Conservation (phyloP, 2,888 invertebrate genomes). For the Nomada ruficornis region DNA sequence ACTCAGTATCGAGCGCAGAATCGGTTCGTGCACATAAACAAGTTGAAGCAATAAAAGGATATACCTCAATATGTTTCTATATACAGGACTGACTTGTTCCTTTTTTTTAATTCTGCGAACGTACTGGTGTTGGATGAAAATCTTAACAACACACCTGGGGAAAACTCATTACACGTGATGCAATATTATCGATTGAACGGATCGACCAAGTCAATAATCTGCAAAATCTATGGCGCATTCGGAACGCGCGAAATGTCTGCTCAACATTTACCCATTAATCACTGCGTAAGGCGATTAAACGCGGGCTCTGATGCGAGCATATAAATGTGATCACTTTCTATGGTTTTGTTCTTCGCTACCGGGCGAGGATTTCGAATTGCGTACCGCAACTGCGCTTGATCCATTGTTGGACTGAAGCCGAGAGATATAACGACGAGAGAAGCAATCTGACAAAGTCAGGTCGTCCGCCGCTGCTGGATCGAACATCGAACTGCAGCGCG, state of each 20-base stretch:
- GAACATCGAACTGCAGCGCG: slow-evolving; percentile 70
- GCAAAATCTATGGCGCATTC: slow-evolving; percentile 60
- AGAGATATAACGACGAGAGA: slow-evolving; percentile 49
- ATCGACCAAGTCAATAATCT: slow-evolving; percentile 61
- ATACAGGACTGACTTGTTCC: slow-evolving; percentile 10
- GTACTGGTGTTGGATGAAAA: neutral
- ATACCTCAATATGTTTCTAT: neutral
- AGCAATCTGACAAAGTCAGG: slow-evolving; percentile 58
- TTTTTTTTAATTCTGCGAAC: slow-evolving; percentile 22
- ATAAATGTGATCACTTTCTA: slow-evolving; percentile 40
- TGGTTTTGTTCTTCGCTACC: slow-evolving; percentile 45
- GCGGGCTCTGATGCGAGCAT: slow-evolving; percentile 21
- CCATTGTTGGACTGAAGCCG: slow-evolving; percentile 51
- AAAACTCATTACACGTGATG: slow-evolving; percentile 38
- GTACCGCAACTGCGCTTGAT: slow-evolving; percentile 51
- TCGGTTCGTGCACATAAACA: slow-evolving; percentile 43
- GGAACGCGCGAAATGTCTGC: slow-evolving; percentile 66
- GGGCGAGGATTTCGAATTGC: slow-evolving; percentile 60
- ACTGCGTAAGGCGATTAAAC: slow-evolving; percentile 47
- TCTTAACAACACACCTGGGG: slow-evolving; percentile 13
- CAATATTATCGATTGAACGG: slow-evolving; percentile 61
- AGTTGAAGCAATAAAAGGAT: slow-evolving; percentile 34
- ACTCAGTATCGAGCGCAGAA: slow-evolving; percentile 44
- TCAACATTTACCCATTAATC: slow-evolving; percentile 39
- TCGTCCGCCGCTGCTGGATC: slow-evolving; percentile 65